A percentile compares a stretch with the other conserved stretches of the same genome.
These are phyloP conservation scores for Orgyia antiqua DNA, from an alignment of 2,888 invertebrate genomes.

Conservation along the genomic window DNA sequence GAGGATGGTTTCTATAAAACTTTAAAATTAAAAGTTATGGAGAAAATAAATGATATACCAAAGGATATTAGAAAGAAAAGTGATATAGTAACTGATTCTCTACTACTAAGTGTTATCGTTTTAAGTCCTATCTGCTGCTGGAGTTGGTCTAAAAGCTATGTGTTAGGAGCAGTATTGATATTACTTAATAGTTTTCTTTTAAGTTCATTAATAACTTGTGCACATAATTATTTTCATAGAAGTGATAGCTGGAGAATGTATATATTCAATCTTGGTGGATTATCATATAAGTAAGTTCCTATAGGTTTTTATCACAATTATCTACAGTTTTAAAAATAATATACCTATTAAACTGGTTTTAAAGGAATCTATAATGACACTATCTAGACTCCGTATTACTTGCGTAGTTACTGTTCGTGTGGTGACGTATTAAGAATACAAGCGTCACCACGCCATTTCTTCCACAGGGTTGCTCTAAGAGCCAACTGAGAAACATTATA, in stretches of 20 bases:
- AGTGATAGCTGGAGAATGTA: conserved; percentile 90
- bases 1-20: conserved; percentile 88
- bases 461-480: too few species aligned
- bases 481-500: too few species aligned
- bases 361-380: too few species aligned
- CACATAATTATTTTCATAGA: conserved; percentile 90
- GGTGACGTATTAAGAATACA: too few species aligned
- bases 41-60: conserved; percentile 74
- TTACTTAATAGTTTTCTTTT: conserved; percentile 39
- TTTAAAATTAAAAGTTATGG: conserved; percentile 79
- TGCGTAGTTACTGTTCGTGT: too few species aligned
- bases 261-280: conserved; percentile 83
- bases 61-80: conserved; percentile 45
- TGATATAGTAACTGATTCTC: conserved; percentile 44
- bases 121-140: conserved; percentile 46
- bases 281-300: conserved; percentile 80
- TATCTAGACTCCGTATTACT: too few species aligned
- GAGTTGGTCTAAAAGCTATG: conserved; percentile 40
- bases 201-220: conserved; percentile 70
- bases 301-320: too few species aligned
- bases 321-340: too few species aligned
- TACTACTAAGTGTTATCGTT: conserved; percentile 40
- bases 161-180: conserved; percentile 41
- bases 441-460: too few species aligned
- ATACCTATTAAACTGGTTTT: too few species aligned